A percentile compares a stretch with the other conserved stretches of the same genome.
Evolutionary conservation across 2,797 vertebrate species (phyloP).

Genomic region (Sphenopsis melanotis): DNA sequence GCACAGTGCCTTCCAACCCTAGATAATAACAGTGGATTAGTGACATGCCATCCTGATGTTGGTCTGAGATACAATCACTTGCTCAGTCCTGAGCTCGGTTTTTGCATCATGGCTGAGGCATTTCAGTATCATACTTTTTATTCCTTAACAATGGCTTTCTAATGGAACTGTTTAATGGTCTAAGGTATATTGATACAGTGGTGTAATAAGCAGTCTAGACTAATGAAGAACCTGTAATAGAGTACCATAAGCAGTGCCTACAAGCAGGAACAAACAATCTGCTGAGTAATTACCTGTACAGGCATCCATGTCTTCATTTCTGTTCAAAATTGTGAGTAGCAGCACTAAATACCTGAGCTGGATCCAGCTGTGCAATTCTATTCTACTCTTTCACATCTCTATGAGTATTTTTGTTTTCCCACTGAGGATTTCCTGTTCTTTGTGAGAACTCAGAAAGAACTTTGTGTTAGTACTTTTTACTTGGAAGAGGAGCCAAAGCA

Average conservation of each 20-base stretch:
- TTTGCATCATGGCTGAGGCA: not conserved
- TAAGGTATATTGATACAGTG: not conserved
- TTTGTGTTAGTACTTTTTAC: not conserved
- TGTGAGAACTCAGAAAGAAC: not conserved
- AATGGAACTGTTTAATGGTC: not conserved
- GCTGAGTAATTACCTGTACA: not conserved
- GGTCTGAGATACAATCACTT: not conserved
- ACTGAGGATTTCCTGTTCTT: not conserved
- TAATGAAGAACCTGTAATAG: not conserved
- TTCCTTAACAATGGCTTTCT: not conserved
- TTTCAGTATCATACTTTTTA: not conserved
- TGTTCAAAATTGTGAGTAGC: not conserved
- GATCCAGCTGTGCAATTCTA: not conserved
- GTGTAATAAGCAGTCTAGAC: not conserved
- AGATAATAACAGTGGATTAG: not conserved
- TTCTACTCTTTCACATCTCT: not conserved
- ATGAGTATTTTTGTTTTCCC: not conserved
- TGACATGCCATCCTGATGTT: not conserved
- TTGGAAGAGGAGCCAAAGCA: not conserved
- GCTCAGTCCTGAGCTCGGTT: not conserved
- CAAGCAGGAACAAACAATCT: not conserved
- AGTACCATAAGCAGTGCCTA: not conserved
- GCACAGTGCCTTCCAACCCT: not conserved
- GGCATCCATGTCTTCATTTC: not conserved
- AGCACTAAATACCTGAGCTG: not conserved